Base-by-base conservation (phyloP, 1,140 invertebrate species). In the Hirudo medicinalis region DNA sequence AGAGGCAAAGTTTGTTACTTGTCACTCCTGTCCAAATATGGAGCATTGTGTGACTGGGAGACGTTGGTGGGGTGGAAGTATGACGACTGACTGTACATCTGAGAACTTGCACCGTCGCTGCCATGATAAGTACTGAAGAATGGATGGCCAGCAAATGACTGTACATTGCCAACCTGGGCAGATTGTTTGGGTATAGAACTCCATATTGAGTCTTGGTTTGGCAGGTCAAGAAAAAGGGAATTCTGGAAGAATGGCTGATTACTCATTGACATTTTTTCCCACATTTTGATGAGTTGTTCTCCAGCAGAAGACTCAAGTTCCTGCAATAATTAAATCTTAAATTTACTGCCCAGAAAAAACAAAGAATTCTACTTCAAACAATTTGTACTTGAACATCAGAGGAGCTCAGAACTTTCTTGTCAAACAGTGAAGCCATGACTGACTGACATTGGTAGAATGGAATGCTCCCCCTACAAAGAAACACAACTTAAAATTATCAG, bases 271-370 rank as follows among this genome's bases (percentile, higher is more conserved):
- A 74, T 73, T 72, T 77, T 77, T 36, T 84, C 82, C 83, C 83
- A 84, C 15, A 84, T 72, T 72, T 79, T 79, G 32, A 83, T 77
- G 13, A 85, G 76, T 11, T 77, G 75, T 74, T 84, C 82, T 54
- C 83, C 84, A 55, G 84, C 79, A 74, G 69, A 76, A 53, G 81
- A 80, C 71, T 84, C 83, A 60, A 85, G 76, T 75, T 85, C 84
- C 84, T 85, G 73, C 9, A 55, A 13, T 22, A 40, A 49, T 53
- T 63, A 63, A 63, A 63, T 32, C 22, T 32, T 13, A 63, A 63
- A n/a, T 32, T 36, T 13, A 25, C 29, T 32, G 57, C 11, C 22
- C 8, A 15, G n/a, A 63, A 9, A n/a, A 63, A 63, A 19, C 29
- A 63, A 63, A 32, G 22, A 8, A 63, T 63, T 63, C 8, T 63